Base-by-base conservation (phyloP, 2,888 invertebrate genomes). In the Sipunculus nudus region DNA sequence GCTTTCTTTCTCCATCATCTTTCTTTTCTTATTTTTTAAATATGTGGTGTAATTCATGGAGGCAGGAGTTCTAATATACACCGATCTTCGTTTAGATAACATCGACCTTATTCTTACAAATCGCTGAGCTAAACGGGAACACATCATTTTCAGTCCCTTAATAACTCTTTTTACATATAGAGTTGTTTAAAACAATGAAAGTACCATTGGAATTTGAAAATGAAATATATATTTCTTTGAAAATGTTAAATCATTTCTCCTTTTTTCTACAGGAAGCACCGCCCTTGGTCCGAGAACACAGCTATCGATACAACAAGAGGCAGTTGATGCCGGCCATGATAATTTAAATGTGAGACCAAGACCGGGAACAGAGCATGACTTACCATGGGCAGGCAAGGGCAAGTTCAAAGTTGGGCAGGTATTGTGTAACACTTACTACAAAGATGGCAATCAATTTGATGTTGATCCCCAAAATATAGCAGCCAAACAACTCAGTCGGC, bases 391-490 rank as follows among this genome's bases (percentile, higher is more conserved):
- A 19, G 59, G 57, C 1, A 13, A 29, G 3, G 31, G 25, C 6
- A 43, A 29, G 23, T 26, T 46, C 45, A 43, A 16, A 19, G 46
- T 58, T 8, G 58, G 45, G 3, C 47, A 58, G 32, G 53, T 52
- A 8, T 28, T 58, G 31, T 58, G 58, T 45, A 52, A 58, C 23
- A 41, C 35, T 8, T 46, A 40, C 29, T 58, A 52, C 52, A 26
- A 23, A 10, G 31, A 41, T 45, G 53, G 58, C 26, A 23, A 31
- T 2, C 29, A 41, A 16, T 61, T 61, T 31, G 43, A 28, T 26
- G 59, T 52, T 19, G 57, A 56, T 46, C 63, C 68, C 1, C 47
- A 67, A 10, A 32, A 40, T 48, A 32, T 65, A n/a, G 64, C 67
- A 5, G 26, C 48, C n/a, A 46, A 19, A 29, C 62, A 63, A 35